Conservation (phyloP, 2,797 vertebrate species). For the Xerus rutilus region DNA sequence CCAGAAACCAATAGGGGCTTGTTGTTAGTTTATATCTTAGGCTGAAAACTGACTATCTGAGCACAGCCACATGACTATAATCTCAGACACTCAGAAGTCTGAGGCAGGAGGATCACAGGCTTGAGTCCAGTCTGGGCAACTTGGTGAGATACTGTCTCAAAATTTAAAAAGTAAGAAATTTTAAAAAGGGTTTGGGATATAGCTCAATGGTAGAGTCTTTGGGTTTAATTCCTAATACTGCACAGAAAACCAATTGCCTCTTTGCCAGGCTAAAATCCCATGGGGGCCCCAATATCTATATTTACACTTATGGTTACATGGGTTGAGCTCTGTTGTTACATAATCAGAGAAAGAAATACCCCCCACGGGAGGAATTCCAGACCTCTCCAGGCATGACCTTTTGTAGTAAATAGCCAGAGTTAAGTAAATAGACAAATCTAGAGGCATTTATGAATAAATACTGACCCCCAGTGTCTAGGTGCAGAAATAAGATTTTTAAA, state of each 20-base stretch:
- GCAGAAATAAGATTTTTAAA: conserved; percentile 51
- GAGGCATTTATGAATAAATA: conserved; percentile 75
- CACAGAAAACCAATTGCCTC: neutral
- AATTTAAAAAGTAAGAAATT: too few relatives aligned
- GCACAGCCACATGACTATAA: too few relatives aligned
- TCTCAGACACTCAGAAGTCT: too few relatives aligned
- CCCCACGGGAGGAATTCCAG: neutral
- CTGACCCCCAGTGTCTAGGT: conserved; percentile 79
- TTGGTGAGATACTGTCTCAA: too few relatives aligned
- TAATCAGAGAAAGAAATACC: neutral
- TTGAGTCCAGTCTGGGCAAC: too few relatives aligned
- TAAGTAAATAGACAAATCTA: neutral
- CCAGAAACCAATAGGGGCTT: conserved; percentile 1
- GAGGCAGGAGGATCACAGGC: too few relatives aligned
- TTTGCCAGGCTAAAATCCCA: conserved; percentile 26
- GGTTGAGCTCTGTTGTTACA: neutral
- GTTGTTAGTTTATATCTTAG: neutral
- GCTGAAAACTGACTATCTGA: neutral
- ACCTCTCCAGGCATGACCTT: neutral
- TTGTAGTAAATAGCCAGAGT: neutral
- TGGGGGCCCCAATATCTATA: neutral
- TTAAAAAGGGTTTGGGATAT: too few relatives aligned
- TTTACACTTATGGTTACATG: conserved; percentile 35
- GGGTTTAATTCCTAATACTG: too few relatives aligned
- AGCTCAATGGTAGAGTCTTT: too few relatives aligned